These are phyloP conservation scores for Percina caprodes DNA, from an alignment of 2,113 vertebrate genomes.

Conservation along the genomic window DNA sequence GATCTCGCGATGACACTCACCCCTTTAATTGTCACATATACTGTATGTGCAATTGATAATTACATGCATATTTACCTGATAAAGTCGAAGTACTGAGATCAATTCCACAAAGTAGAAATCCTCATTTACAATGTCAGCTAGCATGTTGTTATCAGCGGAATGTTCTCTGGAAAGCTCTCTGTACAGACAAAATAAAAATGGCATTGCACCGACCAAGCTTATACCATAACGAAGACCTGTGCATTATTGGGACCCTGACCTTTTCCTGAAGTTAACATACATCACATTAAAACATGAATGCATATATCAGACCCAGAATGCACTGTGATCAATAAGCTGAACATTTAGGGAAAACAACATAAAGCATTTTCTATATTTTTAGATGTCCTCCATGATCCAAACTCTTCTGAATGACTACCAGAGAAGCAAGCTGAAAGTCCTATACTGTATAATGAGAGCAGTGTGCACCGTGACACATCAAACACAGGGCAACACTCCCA, in stretches of 20 bases:
- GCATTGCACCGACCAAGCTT: not conserved
- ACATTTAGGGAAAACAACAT: not conserved
- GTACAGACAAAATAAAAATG: no score
- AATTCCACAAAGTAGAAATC: no score
- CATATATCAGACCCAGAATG: not conserved
- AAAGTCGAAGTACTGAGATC: no score
- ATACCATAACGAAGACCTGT: not conserved
- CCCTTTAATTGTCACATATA: not conserved
- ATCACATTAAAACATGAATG: no score
- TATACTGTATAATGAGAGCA: no score
- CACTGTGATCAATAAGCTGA: not conserved
- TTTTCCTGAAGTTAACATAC: not conserved
- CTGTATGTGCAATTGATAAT: not conserved
- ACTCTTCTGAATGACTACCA: not conserved
- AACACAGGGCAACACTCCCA: conserved; percentile 53
- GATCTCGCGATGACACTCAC: conserved; percentile 58
- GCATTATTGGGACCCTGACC: no score
- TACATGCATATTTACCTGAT: not conserved
- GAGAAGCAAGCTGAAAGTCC: not conserved
- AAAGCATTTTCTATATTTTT: not conserved
- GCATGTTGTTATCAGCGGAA: no score
- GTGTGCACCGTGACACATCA: not conserved
- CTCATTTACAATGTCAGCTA: no score
- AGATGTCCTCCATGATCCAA: not conserved
- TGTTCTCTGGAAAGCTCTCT: no score